These are phyloP conservation scores for Oryctolagus cuniculus DNA, from an alignment of 2,113 vertebrate species.

Conservation along the genomic window mOryCun1.1 NC_091433.1:63160501-63161000, in stretches of 20 bases:
- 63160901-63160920: constrained; percentile 81
- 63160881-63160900: constrained; percentile 81
- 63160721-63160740: background rate
- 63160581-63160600: background rate
- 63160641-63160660: background rate
- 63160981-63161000: background rate
- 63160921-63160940: constrained; percentile 64
- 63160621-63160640: background rate
- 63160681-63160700: background rate
- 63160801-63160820: constrained; percentile 17
- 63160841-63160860: constrained; percentile 74
- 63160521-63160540: background rate
- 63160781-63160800: constrained; percentile 63
- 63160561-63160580: background rate
- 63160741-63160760: background rate
- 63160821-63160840: constrained; percentile 71
- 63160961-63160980: constrained; percentile 56
- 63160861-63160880: constrained; percentile 79
- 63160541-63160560: background rate
- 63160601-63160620: background rate
- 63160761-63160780: constrained; percentile 36
- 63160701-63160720: constrained; percentile 7
- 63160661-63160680: background rate
- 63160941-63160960: constrained; percentile 64
- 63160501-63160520: background rate